A percentile compares a stretch with the other conserved stretches of the same genome.
phyloP scores from a whole-genome alignment of 2,888 invertebrate species.

The Scaptomyza tumidula region DNA sequence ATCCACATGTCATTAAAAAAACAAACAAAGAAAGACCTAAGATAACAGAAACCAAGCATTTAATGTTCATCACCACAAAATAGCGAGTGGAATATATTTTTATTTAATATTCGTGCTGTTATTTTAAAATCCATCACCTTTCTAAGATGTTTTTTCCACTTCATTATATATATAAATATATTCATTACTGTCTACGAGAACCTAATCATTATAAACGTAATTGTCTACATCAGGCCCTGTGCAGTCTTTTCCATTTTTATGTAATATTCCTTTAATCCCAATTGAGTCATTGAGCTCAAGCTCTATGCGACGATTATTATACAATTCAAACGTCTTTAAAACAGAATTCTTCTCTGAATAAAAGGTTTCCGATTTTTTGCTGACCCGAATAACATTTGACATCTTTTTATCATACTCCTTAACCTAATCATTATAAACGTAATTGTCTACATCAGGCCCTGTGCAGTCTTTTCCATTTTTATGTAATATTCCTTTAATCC shows the following conservation, averaged over 20 bases:
- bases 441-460: background rate
- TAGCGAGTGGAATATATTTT: background rate
- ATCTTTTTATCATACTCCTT: no score
- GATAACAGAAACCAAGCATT: background rate
- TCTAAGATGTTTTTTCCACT: no score
- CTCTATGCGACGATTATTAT: constrained; percentile 12
- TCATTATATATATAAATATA: no score
- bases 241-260: background rate
- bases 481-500: no score
- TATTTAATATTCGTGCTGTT: background rate
- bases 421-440: background rate
- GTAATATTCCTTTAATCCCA: no score
- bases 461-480: background rate
- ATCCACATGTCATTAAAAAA: background rate
- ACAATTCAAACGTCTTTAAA: background rate
- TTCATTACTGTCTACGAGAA: no score
- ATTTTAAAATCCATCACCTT: no score
- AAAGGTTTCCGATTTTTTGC: background rate
- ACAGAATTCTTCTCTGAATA: background rate
- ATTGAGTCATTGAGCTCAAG: no score
- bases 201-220: background rate
- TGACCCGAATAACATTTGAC: no score
- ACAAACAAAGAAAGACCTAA: background rate
- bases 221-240: background rate
- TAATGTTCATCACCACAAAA: background rate